Conservation (phyloP, 2,888 invertebrate species). For the Bombylius discolor region DNA sequence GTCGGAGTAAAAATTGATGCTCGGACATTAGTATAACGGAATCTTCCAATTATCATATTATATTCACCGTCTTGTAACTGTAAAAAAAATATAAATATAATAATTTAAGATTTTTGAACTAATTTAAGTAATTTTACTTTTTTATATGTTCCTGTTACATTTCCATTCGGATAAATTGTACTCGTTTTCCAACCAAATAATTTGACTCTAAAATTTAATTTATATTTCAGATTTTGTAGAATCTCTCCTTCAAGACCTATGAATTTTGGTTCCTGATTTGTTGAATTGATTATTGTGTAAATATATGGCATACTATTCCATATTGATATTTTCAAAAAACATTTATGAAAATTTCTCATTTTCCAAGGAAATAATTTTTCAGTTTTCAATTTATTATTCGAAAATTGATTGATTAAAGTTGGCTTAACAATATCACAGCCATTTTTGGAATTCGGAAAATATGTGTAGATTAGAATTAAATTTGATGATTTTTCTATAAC, state of each 20-base stretch:
- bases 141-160: constrained; percentile 20
- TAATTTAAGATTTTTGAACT: not conserved
- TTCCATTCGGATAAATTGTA: constrained; percentile 7
- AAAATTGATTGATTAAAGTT: not conserved
- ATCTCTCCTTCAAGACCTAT: constrained; percentile 26
- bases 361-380: constrained; percentile 1
- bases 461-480: not conserved
- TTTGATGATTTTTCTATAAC: not conserved
- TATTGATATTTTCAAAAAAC: constrained; percentile 1
- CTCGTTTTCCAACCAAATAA: constrained; percentile 4
- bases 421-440: not conserved
- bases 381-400: not conserved
- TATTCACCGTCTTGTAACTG: constrained; percentile 19
- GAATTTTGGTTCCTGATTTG: constrained; percentile 11
- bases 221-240: constrained; percentile 18
- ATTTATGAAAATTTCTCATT: constrained; percentile 3
- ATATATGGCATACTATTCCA: constrained; percentile 8
- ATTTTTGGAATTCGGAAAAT: not conserved
- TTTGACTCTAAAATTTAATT: constrained; percentile 18
- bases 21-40: constrained; percentile 17
- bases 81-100: not conserved
- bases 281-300: not conserved
- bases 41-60: constrained; percentile 24
- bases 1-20: constrained; percentile 12
- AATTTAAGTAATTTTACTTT: constrained; percentile 15